Evolutionary conservation across 1,140 invertebrate genomes (phyloP), one percentile per base, ranked within the genome.

Genomic region (Thrips palmi): DNA sequence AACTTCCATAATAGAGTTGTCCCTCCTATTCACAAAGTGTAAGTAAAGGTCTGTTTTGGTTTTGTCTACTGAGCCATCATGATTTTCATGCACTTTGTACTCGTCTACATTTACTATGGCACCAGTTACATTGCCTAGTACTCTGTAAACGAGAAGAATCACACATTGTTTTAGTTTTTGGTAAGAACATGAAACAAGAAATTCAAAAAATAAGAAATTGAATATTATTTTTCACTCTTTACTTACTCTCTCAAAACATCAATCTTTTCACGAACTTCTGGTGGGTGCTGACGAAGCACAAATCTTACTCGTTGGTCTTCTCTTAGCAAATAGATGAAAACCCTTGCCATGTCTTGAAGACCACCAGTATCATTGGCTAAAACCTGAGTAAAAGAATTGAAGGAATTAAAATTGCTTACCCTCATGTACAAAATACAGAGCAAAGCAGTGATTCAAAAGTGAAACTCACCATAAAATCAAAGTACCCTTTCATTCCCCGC

Each of bases 401-500:
- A 34, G 6, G 4, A 4, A 8, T 17, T 17, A 17, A 17, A 34
- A 4, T n/a, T n/a, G n/a, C n/a, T n/a, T 15, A 19, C 14, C 6
- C 6, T 8, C 22, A 37, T 12, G 18, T 18, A 20, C 10, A 35
- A 35, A 35, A 5, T 10, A 8, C 7, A 35, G 10, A 7, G 30
- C 11, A 32, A 32, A 15, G 12, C 12, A 21, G 6, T 39, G 12
- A 17, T 8, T 37, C 12, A n/a, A 17, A 11, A 18, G 5, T 12
- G 7, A 14, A 20, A 41, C 47, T 46, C 52, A 80, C 76, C 64
- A 77, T 75, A 49, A 94, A 91, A 53, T 89, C 81, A 57, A 94
- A 94, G 55, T 93, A 93, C 34, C 91, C 91, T 56, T 92, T 92
- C 89, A 94, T 93, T 35, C 82, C 80, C 49, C 82, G 81, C 52